Conservation (phyloP, 2,797 vertebrate species). For the Remorina albescens region DNA sequence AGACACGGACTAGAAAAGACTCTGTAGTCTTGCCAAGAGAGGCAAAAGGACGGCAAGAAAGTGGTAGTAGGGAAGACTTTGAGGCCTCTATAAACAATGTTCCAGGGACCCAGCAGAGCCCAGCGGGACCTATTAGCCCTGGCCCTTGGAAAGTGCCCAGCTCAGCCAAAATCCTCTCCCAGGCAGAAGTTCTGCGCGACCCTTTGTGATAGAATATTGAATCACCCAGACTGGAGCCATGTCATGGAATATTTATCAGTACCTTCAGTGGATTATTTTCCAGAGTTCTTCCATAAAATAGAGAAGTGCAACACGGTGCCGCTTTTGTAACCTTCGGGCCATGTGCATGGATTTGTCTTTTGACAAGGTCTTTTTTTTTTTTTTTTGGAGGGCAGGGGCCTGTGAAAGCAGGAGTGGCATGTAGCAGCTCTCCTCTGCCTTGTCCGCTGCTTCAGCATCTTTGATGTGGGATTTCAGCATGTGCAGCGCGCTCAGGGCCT, state of each 20-base stretch:
- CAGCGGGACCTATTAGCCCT: conserved; percentile 84
- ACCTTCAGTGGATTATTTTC: conserved; percentile 53
- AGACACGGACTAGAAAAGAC: conserved; percentile 54
- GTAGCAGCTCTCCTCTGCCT: conserved; percentile 74
- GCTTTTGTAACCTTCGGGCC: conserved; percentile 49
- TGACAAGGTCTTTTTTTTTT: conserved; percentile 17
- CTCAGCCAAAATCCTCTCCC: conserved; percentile 84
- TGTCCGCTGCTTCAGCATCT: conserved; percentile 63
- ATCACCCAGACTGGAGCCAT: conserved; percentile 48
- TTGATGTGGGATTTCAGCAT: conserved; percentile 51
- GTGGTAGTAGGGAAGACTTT: conserved; percentile 34
- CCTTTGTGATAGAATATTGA: conserved; percentile 70
- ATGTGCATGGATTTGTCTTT: conserved; percentile 50
- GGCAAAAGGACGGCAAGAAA: conserved; percentile 60
- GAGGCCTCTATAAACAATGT: conserved; percentile 61
- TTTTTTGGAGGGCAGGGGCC: too few relatives aligned
- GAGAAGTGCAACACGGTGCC: conserved; percentile 52
- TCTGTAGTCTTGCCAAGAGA: conserved; percentile 42
- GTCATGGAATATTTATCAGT: conserved; percentile 48
- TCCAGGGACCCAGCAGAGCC: conserved; percentile 64
- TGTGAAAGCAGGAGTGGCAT: conserved; percentile 58
- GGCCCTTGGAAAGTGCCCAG: conserved; percentile 92
- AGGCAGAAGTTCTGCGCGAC: conserved; percentile 80
- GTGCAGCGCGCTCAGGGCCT: conserved; percentile 63
- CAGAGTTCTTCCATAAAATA: conserved; percentile 76